A percentile compares a stretch with the other conserved stretches of the same genome.
Conservation (phyloP, 2,888 invertebrate species). For the Cephalotes varians region DNA sequence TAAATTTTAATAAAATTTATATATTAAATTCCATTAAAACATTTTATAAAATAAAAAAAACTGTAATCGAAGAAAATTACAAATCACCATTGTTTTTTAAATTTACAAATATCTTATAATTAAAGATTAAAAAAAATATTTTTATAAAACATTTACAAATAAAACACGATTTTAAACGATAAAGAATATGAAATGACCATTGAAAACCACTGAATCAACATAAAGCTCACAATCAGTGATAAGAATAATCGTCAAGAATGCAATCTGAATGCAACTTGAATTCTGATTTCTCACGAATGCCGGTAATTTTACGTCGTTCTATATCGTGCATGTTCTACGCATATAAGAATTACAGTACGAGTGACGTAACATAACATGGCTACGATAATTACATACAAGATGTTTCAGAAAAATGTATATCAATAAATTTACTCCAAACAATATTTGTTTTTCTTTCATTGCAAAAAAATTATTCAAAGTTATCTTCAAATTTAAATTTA, state of each 20-base stretch:
- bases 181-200: neutral
- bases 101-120: neutral
- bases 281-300: neutral
- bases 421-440: neutral
- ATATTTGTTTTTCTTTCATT: neutral
- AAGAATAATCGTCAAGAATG: neutral
- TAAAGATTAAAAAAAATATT: neutral
- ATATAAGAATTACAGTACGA: slow-evolving; percentile 6
- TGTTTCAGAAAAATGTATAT: neutral
- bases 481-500: neutral
- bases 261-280: no score
- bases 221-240: neutral
- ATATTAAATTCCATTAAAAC: neutral
- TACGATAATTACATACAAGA: slow-evolving; percentile 35
- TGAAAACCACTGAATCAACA: neutral
- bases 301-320: neutral
- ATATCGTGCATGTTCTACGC: neutral
- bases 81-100: neutral
- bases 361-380: slow-evolving; percentile 18
- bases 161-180: neutral
- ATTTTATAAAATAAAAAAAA: neutral
- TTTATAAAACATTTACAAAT: neutral
- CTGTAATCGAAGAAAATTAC: neutral
- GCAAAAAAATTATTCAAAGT: neutral
- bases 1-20: neutral